These are phyloP conservation scores for Gila orcuttii DNA, from an alignment of 2,113 vertebrate genomes.

Conservation along the genomic window DNA sequence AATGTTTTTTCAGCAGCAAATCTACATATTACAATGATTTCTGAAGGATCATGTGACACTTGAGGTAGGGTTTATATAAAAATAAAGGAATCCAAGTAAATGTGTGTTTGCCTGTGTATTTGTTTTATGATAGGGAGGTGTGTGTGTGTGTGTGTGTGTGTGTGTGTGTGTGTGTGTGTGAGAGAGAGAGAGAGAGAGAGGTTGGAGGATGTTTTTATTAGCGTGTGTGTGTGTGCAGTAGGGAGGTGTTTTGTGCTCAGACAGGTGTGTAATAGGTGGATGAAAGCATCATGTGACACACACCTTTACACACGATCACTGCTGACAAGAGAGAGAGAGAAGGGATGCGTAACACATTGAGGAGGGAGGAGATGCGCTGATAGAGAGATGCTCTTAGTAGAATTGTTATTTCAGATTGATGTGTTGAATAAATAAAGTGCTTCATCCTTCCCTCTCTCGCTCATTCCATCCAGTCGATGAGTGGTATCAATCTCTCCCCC, in stretches of 20 bases:
- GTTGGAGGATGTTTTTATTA: not conserved
- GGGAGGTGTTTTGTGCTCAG: slow-evolving; percentile 25
- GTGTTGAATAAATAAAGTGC: slow-evolving; percentile 71
- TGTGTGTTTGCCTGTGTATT: not conserved
- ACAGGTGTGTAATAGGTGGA: slow-evolving; percentile 35
- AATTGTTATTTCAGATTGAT: slow-evolving; percentile 73
- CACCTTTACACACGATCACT: slow-evolving; percentile 24
- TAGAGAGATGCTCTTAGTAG: slow-evolving; percentile 65
- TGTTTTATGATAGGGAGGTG: not conserved
- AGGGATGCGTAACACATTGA: slow-evolving; percentile 27
- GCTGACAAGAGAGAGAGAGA: slow-evolving; percentile 3
- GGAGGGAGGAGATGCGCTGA: slow-evolving; percentile 43
- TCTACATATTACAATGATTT: not conserved
- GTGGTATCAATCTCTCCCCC: slow-evolving; percentile 67
- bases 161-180: not conserved
- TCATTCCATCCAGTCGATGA: slow-evolving; percentile 61
- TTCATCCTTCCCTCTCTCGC: slow-evolving; percentile 50
- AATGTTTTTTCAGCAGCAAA: not conserved
- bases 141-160: not conserved
- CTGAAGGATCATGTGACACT: not conserved
- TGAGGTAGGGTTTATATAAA: not conserved
- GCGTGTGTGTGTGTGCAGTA: not conserved
- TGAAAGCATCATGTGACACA: slow-evolving; percentile 40
- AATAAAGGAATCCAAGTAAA: not conserved
- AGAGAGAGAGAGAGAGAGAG: too few relatives aligned